Conservation (phyloP, 2,797 vertebrate species). For the Aulostomus chinensis region DNA sequence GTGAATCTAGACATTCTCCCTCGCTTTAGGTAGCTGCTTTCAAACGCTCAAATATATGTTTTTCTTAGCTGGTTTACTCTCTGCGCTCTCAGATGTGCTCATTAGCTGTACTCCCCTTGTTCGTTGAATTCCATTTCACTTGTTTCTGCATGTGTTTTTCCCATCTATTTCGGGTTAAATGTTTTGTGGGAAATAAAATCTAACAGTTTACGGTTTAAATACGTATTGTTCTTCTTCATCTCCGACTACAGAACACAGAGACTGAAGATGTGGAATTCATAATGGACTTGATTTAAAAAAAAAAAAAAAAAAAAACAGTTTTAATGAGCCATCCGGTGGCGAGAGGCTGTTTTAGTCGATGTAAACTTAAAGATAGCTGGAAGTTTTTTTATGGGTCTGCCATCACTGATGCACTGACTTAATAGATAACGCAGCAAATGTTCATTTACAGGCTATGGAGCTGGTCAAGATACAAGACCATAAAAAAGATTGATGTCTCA, state of each 20-base stretch:
- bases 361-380: too few species aligned
- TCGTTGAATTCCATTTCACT: too few species aligned
- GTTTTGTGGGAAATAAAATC: conserved; percentile 9
- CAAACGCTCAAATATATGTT: too few species aligned
- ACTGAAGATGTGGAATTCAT: conserved; percentile 26
- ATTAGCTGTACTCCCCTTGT: too few species aligned
- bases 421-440: not conserved
- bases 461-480: not conserved
- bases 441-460: conserved; percentile 1
- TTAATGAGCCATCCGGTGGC: too few species aligned
- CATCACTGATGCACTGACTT: conserved; percentile 8
- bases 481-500: not conserved
- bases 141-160: too few species aligned
- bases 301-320: conserved; percentile 36
- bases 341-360: too few species aligned
- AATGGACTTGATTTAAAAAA: conserved; percentile 41
- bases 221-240: conserved; percentile 21
- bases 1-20: too few species aligned
- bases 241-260: conserved; percentile 8
- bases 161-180: not conserved
- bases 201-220: conserved; percentile 36
- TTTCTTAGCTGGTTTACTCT: too few species aligned
- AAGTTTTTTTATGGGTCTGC: conserved; percentile 15
- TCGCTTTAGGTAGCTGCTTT: too few species aligned
- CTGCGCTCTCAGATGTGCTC: too few species aligned